These are phyloP conservation scores for Tethea ocularis DNA, from an alignment of 2,888 invertebrate genomes.

Conservation along the genomic window DNA sequence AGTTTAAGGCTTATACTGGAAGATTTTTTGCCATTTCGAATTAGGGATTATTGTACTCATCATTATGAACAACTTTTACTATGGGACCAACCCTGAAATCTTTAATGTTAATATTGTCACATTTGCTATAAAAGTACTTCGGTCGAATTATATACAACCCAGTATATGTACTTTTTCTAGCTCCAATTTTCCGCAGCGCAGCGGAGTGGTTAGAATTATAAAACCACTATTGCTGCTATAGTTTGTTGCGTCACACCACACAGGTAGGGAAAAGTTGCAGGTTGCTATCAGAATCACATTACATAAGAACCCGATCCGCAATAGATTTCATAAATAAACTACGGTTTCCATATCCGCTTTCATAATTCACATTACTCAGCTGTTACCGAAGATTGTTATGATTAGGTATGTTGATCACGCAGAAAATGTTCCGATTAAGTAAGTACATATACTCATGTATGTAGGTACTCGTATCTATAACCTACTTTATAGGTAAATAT, in stretches of 20 bases:
- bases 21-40: too few relatives aligned
- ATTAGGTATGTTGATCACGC: slow-evolving; percentile 39
- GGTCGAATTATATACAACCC: too few relatives aligned
- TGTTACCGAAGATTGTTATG: slow-evolving; percentile 43
- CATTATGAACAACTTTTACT: too few relatives aligned
- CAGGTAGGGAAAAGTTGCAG: slow-evolving; percentile 12
- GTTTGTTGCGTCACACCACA: slow-evolving; percentile 10
- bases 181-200: not conserved
- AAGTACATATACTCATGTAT: slow-evolving; percentile 18
- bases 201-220: slow-evolving; percentile 1
- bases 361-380: slow-evolving; percentile 42
- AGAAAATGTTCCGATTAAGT: slow-evolving; percentile 33
- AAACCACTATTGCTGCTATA: slow-evolving; percentile 7
- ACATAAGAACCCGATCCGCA: slow-evolving; percentile 39
- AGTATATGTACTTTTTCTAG: too few relatives aligned
- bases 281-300: slow-evolving; percentile 26
- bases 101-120: too few relatives aligned
- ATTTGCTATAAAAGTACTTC: too few relatives aligned
- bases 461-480: not conserved
- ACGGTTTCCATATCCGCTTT: slow-evolving; percentile 46
- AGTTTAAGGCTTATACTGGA: too few relatives aligned
- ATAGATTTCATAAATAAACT: slow-evolving; percentile 41
- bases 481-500: slow-evolving; percentile 28
- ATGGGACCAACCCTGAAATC: too few relatives aligned
- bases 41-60: too few relatives aligned